Percentiles rank a stretch among this genome's conserved stretches.
Conservation (phyloP, 1,140 invertebrate genomes). For the Drosophila setifemur region DNA sequence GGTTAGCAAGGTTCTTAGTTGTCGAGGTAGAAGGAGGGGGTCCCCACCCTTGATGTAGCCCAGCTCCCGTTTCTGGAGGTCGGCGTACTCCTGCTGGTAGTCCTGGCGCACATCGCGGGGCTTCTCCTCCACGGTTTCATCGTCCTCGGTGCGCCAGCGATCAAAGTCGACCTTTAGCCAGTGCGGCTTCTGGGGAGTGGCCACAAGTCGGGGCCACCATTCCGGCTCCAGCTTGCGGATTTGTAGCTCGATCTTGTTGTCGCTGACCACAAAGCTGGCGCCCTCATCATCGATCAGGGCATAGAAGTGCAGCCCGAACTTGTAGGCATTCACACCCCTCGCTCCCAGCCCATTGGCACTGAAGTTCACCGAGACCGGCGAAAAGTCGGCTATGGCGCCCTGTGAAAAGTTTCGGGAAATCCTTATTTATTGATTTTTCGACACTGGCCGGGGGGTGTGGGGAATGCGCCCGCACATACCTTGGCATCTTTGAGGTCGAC, state of each 20-base stretch:
- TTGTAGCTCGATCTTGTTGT: constrained; percentile 90
- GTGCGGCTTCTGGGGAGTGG: constrained; percentile 90
- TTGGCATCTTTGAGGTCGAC: constrained; percentile 91
- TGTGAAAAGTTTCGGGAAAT: constrained; percentile 14
- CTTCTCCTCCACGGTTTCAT: constrained; percentile 86
- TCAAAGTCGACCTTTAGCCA: constrained; percentile 97
- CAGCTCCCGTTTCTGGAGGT: constrained; percentile 90
- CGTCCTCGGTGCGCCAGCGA: constrained; percentile 89
- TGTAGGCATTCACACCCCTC: constrained; percentile 87
- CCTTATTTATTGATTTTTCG: constrained; percentile 74
- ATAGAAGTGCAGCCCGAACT: constrained; percentile 89
- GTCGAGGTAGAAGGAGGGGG: neutral
- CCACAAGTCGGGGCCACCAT: constrained; percentile 93
- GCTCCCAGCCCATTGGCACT: constrained; percentile 87
- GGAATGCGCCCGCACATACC: constrained; percentile 15
- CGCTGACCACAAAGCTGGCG: constrained; percentile 84
- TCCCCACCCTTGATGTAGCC: constrained; percentile 90
- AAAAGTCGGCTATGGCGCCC: constrained; percentile 82
- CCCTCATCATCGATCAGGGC: constrained; percentile 87
- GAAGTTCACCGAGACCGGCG: constrained; percentile 86
- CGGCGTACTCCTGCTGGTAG: constrained; percentile 90
- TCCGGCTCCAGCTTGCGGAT: constrained; percentile 87
- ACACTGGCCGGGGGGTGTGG: too few relatives aligned
- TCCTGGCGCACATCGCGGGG: constrained; percentile 88
- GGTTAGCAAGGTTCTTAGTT: neutral